Evolutionary conservation across 2,797 vertebrate species (phyloP), one percentile per base, ranked within the genome.

Genomic region (Falco concolor): DNA sequence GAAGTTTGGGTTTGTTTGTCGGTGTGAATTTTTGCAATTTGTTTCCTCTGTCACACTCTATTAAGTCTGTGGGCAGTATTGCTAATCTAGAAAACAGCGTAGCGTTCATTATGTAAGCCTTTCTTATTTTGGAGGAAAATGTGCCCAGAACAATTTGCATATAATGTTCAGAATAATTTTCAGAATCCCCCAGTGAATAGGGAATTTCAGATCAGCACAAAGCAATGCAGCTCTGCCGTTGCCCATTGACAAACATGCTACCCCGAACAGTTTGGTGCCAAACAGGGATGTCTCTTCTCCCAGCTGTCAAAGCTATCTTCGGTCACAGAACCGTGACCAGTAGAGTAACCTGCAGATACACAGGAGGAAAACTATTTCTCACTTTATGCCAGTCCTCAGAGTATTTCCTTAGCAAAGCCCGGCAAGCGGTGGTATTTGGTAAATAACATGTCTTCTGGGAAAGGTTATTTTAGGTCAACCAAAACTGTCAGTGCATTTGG

Each of bases 101-200:
- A 87, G 86, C 8, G 4, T 93, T 95, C 44, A 61, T 95, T 97
- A 94, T 75, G 75, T 95, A 96, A 96, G 94, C 57, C 86, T 87
- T 90, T 81, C 78, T 95, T 95, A 82, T 92, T 96, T 67, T 69
- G 81, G 90, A 93, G 89, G 92, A 95, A 92, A 96, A 93, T 89
- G 88, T 95, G 92, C 92, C 96, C 84, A 73, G 95, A 96, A 92
- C 84, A 94, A 95, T 96, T 95, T 96, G 81, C 95, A 95, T 95
- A 95, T 95, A 95, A 90, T 38, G 90, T 92, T 92, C 72, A 80
- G 94, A 90, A 94, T 91, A 77, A 87, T 95, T 92, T 95, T 92
- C 84, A 93, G 95, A 94, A 89, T 95, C 84, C 93, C 86, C 49
- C 0, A 2, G 25, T 89, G 84, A 93, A 83, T 25, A 61, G 60